These are phyloP conservation scores for Mythimna ferrago DNA, from an alignment of 2,888 invertebrate genomes.

Conservation along the genomic window DNA sequence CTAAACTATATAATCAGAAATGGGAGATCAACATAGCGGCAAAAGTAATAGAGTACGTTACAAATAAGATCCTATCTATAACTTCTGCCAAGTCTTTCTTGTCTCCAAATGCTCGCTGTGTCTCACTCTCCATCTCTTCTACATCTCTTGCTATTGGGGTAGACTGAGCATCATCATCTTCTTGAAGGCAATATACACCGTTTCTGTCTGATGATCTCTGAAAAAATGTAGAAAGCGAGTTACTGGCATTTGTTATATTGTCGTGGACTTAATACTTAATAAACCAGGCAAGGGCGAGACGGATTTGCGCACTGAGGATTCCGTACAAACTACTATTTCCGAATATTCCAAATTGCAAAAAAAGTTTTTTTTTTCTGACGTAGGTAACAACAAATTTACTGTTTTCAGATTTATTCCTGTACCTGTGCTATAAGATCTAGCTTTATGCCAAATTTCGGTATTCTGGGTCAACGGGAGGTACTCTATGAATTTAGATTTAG, in stretches of 20 bases:
- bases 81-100: slow-evolving; percentile 78
- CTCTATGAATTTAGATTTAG: too few relatives aligned
- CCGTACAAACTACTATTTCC: too few relatives aligned
- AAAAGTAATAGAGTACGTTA: slow-evolving; percentile 78
- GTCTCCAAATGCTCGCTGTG: slow-evolving; percentile 67
- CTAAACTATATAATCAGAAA: slow-evolving; percentile 65
- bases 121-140: slow-evolving; percentile 83
- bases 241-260: not conserved
- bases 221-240: not conserved
- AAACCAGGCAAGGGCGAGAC: too few relatives aligned
- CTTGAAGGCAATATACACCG: slow-evolving; percentile 75
- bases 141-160: slow-evolving; percentile 70
- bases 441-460: too few relatives aligned
- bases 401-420: too few relatives aligned
- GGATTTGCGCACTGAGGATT: too few relatives aligned
- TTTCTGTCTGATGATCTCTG: slow-evolving; percentile 72
- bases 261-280: not conserved
- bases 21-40: slow-evolving; percentile 78
- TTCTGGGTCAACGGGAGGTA: too few relatives aligned
- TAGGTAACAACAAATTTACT: too few relatives aligned
- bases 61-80: slow-evolving; percentile 80
- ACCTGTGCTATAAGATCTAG: too few relatives aligned
- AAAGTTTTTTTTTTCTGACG: too few relatives aligned
- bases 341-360: too few relatives aligned
- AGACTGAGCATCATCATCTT: slow-evolving; percentile 74